Percentiles rank a stretch among this genome's conserved stretches.
phyloP scores from a whole-genome alignment of 2,113 vertebrate species.

The Mesoclemmys tuberculata region DNA sequence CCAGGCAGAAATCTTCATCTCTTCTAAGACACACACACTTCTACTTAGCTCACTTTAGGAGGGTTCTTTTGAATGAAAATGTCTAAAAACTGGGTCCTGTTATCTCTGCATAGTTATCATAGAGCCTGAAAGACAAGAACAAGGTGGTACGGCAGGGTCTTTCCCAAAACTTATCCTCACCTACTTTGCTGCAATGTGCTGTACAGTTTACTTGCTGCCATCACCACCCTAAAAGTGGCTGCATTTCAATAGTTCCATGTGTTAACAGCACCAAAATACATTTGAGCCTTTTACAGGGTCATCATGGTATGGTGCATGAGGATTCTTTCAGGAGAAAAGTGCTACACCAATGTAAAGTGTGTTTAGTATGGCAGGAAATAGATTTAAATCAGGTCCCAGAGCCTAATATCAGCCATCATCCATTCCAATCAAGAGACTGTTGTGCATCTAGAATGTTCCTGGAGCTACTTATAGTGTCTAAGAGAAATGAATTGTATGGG shows the following conservation, averaged over 20 bases:
- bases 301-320: neutral
- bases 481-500: neutral
- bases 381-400: neutral
- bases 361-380: neutral
- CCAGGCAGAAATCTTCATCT: neutral
- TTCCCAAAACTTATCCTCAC: neutral
- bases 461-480: neutral
- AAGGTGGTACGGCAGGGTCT: neutral
- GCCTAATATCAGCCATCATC: neutral
- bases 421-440: neutral
- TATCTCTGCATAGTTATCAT: slow-evolving; percentile 3
- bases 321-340: neutral
- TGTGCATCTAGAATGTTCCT: neutral
- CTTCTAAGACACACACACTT: neutral
- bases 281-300: neutral
- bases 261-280: neutral
- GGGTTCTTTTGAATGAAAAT: slow-evolving; percentile 32
- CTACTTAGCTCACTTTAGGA: neutral
- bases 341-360: neutral
- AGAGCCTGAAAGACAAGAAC: neutral
- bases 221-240: neutral
- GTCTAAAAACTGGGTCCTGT: slow-evolving; percentile 64
- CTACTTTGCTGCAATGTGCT: neutral
- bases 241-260: neutral
- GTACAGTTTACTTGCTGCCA: neutral